Base-by-base conservation (phyloP, 2,113 vertebrate genomes). In the Climacteris rufus region DNA sequence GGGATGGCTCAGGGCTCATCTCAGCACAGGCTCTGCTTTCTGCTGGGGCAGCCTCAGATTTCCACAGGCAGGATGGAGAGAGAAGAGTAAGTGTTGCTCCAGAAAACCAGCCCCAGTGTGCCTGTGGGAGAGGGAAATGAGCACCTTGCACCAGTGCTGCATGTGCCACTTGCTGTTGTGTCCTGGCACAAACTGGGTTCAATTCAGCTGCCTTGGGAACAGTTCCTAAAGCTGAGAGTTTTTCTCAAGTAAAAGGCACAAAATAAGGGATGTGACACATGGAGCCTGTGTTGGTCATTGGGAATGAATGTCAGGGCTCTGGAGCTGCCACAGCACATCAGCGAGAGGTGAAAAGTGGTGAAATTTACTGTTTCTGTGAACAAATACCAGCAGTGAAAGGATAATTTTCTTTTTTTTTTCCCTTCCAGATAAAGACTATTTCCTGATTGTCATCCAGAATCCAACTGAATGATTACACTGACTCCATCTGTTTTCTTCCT, bases 391-490 rank as follows among this genome's bases (percentile, higher is more conserved):
- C 64, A 93, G 21, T 52, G 33, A 93, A 85, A 87, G 25, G 89
- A 49, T 87, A 24, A 90, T 93, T 88, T 56, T 14, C 17, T 78
- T 86, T 74, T 89, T 81, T 92, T 88, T 81, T 90, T 71, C 60
- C 59, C 82, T 87, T 70, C 82, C 98, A 99, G 99, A 99, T 98
- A 99, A 99, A 97, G 99, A 99, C 96, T 99, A 99, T 95, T 99
- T 99, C 98, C 94, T 99, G 97, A 99, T 99, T 69, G 99, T 99
- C 97, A 98, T 99, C 94, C 99, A 99, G 98, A 99, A 99, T 91
- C 99, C 99, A 13, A 98, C 98, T 9, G 99, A 99, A 94, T 99
- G 96, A 94, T 27, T 49, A 42, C 60, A 30, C 83, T 79, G 69
- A 57, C 72, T 61, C 47, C 56, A 44, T 75, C 65, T 86, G 0